Evolutionary conservation across 1,140 invertebrate genomes (phyloP).

Genomic region (Pachypeltis micranthus): DNA sequence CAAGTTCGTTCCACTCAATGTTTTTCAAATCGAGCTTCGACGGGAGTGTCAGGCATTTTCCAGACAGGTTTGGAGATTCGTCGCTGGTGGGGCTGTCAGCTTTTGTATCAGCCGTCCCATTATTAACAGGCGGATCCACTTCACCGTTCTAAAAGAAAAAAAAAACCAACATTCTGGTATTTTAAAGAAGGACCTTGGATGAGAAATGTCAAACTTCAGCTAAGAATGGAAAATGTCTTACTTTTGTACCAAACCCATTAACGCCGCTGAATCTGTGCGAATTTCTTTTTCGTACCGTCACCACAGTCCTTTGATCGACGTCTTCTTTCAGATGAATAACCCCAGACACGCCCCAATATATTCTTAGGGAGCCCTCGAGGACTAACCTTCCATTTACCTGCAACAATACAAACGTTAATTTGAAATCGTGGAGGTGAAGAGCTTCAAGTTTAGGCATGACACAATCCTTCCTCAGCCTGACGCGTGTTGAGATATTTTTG

Average conservation of each 20-base stretch:
- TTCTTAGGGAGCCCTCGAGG: conserved; percentile 63
- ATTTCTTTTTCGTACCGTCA: conserved; percentile 55
- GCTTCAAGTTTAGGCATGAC: no score
- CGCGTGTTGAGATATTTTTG: no score
- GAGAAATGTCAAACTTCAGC: background rate
- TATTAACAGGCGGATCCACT: background rate
- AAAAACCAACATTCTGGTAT: background rate
- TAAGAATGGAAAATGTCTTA: background rate
- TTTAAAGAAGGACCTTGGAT: no score
- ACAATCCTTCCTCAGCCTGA: no score
- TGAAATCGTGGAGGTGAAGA: no score
- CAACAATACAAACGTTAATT: background rate
- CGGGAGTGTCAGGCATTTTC: conserved; percentile 48
- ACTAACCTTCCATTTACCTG: conserved; percentile 63
- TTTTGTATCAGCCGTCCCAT: background rate
- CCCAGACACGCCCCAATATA: conserved; percentile 74
- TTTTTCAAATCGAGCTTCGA: conserved; percentile 53
- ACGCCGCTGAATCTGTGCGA: conserved; percentile 41
- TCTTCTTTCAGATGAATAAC: conserved; percentile 78
- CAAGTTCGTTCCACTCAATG: conserved; percentile 55
- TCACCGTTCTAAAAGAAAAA: background rate
- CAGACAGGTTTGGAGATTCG: conserved; percentile 18
- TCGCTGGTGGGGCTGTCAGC: background rate
- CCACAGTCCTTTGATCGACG: conserved; percentile 65
- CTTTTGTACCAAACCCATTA: conserved; percentile 16